These are phyloP conservation scores for Trichacis sp. DNA, from an alignment of 2,888 invertebrate genomes.

Conservation along the genomic window DNA sequence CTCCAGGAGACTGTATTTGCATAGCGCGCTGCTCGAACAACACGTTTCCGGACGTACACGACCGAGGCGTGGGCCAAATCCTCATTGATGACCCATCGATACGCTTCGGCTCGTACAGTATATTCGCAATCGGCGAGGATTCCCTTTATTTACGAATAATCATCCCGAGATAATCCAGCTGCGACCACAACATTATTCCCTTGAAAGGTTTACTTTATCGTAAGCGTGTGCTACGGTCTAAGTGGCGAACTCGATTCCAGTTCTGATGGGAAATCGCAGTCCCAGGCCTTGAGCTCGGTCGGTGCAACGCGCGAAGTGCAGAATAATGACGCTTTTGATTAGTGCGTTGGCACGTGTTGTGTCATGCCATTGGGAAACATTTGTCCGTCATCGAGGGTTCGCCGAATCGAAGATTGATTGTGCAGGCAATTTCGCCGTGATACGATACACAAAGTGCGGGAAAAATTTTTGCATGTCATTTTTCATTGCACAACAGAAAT, in stretches of 20 bases:
- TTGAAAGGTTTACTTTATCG: constrained; percentile 33
- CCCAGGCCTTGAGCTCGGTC: constrained; percentile 18
- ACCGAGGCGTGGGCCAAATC: constrained; percentile 10
- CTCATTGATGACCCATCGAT: constrained; percentile 9
- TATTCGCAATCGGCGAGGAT: constrained; percentile 11
- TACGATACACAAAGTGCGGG: background rate
- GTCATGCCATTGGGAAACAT: background rate
- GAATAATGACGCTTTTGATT: background rate
- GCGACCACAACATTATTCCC: background rate
- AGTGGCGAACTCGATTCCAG: constrained; percentile 40
- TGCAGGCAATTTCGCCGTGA: no score
- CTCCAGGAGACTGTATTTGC: no score
- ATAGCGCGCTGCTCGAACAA: no score
- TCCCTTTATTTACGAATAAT: constrained; percentile 42
- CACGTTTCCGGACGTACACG: no score
- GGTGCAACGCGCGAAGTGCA: background rate
- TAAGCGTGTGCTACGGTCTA: constrained; percentile 44
- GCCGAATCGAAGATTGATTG: background rate
- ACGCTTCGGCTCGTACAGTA: constrained; percentile 15
- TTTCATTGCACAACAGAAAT: background rate
- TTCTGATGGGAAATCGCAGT: constrained; percentile 10
- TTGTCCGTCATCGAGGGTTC: background rate
- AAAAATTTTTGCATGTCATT: background rate
- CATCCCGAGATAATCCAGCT: constrained; percentile 14
- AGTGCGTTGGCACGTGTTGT: background rate